Conservation (phyloP, 2,113 vertebrate genomes). For the Hydrochoerus hydrochaeris region DNA sequence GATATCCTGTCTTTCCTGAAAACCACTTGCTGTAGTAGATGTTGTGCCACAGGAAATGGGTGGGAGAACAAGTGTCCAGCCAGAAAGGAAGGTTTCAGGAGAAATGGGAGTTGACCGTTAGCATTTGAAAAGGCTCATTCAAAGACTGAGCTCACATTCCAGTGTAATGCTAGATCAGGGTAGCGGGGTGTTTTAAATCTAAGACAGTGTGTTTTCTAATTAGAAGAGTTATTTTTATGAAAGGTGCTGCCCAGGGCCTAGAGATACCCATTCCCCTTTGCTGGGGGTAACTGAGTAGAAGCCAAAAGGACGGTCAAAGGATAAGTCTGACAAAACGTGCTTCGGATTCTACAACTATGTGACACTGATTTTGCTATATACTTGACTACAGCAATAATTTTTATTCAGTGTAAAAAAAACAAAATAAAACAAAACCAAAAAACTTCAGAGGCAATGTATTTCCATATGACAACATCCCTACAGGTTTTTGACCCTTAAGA, state of each 20-base stretch:
- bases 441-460: neutral
- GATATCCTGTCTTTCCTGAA: neutral
- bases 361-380: neutral
- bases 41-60: neutral
- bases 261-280: neutral
- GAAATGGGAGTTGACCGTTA: neutral
- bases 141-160: neutral
- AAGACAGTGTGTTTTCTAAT: neutral
- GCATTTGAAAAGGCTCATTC: neutral
- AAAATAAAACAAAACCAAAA: neutral
- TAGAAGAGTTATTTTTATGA: conserved; percentile 8
- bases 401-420: neutral
- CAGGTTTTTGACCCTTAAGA: neutral
- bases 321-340: neutral
- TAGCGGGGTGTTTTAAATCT: neutral
- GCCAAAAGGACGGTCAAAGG: neutral
- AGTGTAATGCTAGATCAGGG: neutral
- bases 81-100: neutral
- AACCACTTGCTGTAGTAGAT: neutral
- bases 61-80: neutral
- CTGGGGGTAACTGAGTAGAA: neutral
- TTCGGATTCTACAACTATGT: neutral
- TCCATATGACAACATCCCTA: neutral
- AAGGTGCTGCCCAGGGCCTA: neutral
- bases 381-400: neutral